A percentile compares a stretch with the other conserved stretches of the same genome.
Conservation (phyloP, 2,113 vertebrate genomes). For the Myiozetetes cayanensis region DNA sequence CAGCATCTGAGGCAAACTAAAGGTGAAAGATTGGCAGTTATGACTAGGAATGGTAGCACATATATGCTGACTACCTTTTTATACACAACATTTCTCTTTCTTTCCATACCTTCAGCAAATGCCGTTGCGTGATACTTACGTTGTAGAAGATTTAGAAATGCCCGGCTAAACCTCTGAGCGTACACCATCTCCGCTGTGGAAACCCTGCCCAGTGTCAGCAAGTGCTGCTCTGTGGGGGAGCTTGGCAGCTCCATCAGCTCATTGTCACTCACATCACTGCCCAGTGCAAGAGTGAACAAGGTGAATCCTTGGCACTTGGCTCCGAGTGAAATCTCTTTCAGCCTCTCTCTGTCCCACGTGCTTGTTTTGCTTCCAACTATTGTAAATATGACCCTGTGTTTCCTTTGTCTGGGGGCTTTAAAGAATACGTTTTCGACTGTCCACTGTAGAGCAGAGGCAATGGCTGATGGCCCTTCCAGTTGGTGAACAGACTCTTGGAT, state of each 20-base stretch:
- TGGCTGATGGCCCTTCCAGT: slow-evolving; percentile 66
- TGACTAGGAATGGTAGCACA: background rate
- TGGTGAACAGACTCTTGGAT: slow-evolving; percentile 64
- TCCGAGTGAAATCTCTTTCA: slow-evolving; percentile 69
- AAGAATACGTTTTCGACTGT: slow-evolving; percentile 72
- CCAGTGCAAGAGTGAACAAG: slow-evolving; percentile 79
- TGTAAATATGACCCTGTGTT: slow-evolving; percentile 70
- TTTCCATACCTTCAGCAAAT: background rate
- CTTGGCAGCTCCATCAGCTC: slow-evolving; percentile 79
- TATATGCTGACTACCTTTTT: background rate
- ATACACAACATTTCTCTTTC: background rate
- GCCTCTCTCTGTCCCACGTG: slow-evolving; percentile 67
- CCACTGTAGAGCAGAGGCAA: slow-evolving; percentile 80
- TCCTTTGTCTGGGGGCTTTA: slow-evolving; percentile 58
- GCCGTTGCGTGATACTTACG: slow-evolving; percentile 65
- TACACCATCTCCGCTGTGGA: slow-evolving; percentile 70
- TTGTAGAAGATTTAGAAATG: slow-evolving; percentile 80
- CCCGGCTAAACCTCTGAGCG: slow-evolving; percentile 71
- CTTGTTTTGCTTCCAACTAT: slow-evolving; percentile 78
- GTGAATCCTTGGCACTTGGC: slow-evolving; percentile 84
- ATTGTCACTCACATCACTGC: slow-evolving; percentile 35
- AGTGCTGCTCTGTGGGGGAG: slow-evolving; percentile 77
- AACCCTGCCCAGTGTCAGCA: slow-evolving; percentile 68
- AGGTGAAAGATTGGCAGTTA: background rate
- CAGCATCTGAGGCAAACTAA: background rate